Evolutionary conservation across 2,888 invertebrate species (phyloP).

Genomic region (Limnephilus rhombicus): DNA sequence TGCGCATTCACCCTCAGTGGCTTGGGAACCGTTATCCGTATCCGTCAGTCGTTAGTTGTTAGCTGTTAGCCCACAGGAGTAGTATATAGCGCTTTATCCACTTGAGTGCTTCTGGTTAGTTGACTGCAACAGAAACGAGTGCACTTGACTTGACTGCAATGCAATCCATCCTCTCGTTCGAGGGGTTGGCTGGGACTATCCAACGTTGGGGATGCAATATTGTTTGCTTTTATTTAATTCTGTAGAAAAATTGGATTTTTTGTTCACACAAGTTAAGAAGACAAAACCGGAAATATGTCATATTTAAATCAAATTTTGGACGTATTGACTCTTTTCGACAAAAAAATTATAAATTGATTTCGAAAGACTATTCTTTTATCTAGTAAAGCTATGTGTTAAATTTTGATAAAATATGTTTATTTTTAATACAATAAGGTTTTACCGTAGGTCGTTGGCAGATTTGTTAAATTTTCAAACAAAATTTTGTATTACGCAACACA

Average conservation of each 20-base stretch:
- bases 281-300: too few relatives aligned
- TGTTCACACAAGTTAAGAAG: neutral
- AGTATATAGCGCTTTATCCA: neutral
- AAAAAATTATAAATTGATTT: too few relatives aligned
- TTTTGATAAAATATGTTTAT: too few relatives aligned
- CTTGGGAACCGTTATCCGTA: constrained; percentile 8
- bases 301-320: too few relatives aligned
- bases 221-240: neutral
- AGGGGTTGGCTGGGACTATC: neutral
- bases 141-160: constrained; percentile 13
- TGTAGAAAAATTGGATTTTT: neutral
- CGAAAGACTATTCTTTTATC: too few relatives aligned
- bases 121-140: constrained; percentile 12
- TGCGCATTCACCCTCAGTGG: constrained; percentile 5
- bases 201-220: neutral
- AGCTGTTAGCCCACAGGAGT: neutral
- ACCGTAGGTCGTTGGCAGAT: too few relatives aligned
- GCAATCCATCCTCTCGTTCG: neutral
- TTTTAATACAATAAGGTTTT: too few relatives aligned
- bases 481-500: too few relatives aligned
- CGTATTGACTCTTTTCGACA: too few relatives aligned
- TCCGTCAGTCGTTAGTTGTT: neutral
- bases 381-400: too few relatives aligned
- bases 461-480: too few relatives aligned
- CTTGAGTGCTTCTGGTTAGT: constrained; percentile 29